Evolutionary conservation across 1,140 invertebrate genomes (phyloP), one percentile per base, ranked within the genome.

Genomic region (Drosophila busckii): DNA sequence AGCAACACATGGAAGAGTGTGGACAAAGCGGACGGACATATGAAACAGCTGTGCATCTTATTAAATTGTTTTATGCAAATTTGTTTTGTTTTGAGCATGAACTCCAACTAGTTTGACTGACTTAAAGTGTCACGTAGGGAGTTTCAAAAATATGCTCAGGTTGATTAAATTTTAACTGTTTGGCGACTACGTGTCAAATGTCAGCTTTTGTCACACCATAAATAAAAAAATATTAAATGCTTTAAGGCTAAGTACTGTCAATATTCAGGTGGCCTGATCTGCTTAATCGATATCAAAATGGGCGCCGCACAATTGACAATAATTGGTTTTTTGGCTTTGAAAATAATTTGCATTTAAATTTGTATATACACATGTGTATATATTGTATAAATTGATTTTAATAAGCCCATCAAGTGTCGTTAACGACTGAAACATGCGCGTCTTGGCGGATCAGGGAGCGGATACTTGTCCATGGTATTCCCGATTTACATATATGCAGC

Each of bases 401-500:
- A 62, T 49, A 38, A 40, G 15, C 22, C 41, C 35, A 53, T 53
- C 22, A 29, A 48, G 9, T 12, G 23, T 22, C 9, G 10, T 20
- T 34, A 17, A 35, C 23, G 34, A 4, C 17, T 2, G 8, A 25
- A 23, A 46, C 63, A 34, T 61, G 65, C 17, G 16, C 5, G 4
- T 16, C 12, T 9, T 12, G 9, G 5, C 55, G 37, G 35, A 34
- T 44, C 23, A 35, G 20, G 22, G 29, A 42, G 25, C 29, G 54
- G 38, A 15, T 10, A 20, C 8, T 45, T 41, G 46, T 70, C 60
- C 50, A 49, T 35, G 69, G 62, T 73, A 73, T 76, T 75, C 65
- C 70, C 70, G 41, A 54, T 48, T 32, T 53, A n/a, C n/a, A 29
- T n/a, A 29, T 29, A 37, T 59, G 56, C n/a, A n/a, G n/a, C n/a